A percentile compares a stretch with the other conserved stretches of the same genome.
phyloP scores from a whole-genome alignment of 2,888 invertebrate genomes.

The Melipona bicolor region DNA sequence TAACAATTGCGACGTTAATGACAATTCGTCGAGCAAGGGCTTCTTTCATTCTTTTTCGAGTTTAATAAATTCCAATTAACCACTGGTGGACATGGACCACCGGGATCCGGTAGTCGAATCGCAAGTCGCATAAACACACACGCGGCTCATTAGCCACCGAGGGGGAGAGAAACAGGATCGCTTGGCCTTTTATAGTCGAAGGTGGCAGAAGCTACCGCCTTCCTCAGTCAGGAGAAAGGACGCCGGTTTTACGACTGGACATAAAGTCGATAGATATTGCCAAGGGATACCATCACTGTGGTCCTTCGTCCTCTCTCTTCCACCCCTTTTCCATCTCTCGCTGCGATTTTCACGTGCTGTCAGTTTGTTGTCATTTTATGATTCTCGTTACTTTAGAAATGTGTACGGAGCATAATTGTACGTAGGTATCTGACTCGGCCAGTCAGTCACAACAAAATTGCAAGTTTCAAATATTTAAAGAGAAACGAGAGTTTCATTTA shows the following conservation, averaged over 20 bases:
- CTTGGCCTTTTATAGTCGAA: constrained; percentile 75
- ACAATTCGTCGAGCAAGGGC: not conserved
- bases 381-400: not conserved
- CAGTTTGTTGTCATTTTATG: not conserved
- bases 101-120: constrained; percentile 70
- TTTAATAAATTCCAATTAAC: constrained; percentile 76
- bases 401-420: too few relatives aligned
- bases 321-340: constrained; percentile 8
- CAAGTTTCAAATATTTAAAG: too few relatives aligned
- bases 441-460: too few relatives aligned
- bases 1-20: not conserved
- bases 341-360: not conserved
- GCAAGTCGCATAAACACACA: constrained; percentile 78
- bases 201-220: constrained; percentile 70
- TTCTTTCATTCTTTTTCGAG: not conserved
- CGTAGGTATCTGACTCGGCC: too few relatives aligned
- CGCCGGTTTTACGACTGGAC: constrained; percentile 70
- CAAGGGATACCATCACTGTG: constrained; percentile 46
- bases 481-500: too few relatives aligned
- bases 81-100: constrained; percentile 26
- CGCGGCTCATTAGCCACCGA: constrained; percentile 77
- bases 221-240: constrained; percentile 63
- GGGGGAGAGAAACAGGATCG: constrained; percentile 62
- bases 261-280: constrained; percentile 67
- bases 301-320: constrained; percentile 2